Percentiles rank a stretch among this genome's conserved stretches.
These are phyloP conservation scores for Drosophila subsilvestris DNA, from an alignment of 2,888 invertebrate species.

Conservation along the genomic window DNA sequence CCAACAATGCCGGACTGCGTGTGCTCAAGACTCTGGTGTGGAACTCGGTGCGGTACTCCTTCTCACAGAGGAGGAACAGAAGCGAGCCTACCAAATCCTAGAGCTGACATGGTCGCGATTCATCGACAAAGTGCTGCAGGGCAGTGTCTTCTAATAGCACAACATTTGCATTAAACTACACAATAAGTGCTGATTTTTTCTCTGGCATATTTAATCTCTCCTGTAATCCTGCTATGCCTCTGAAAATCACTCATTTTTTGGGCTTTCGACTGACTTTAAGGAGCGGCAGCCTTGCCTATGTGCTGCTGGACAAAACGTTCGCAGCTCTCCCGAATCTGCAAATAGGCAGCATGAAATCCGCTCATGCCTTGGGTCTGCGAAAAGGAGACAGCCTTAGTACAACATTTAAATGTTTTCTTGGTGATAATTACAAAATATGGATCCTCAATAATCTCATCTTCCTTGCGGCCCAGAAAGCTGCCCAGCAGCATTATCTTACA, in stretches of 20 bases:
- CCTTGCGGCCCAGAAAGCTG: conserved; percentile 89
- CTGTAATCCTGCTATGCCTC: no score
- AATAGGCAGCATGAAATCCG: conserved; percentile 72
- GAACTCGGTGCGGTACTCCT: conserved; percentile 86
- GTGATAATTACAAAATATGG: conserved; percentile 92
- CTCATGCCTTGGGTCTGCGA: conserved; percentile 75
- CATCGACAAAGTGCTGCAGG: conserved; percentile 71
- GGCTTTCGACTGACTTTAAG: no score
- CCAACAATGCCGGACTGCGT: conserved; percentile 86
- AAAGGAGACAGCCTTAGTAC: not conserved
- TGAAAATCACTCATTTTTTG: no score
- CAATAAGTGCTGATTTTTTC: not conserved
- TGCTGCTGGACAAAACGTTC: conserved; percentile 58
- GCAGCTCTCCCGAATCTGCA: conserved; percentile 75
- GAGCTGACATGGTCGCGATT: conserved; percentile 78
- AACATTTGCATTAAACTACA: conserved; percentile 2
- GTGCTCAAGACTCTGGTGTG: conserved; percentile 87
- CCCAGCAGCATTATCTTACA: conserved; percentile 92
- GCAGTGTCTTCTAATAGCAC: conserved; percentile 60
- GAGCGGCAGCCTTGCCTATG: not conserved
- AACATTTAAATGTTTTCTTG: not conserved
- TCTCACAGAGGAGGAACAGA: conserved; percentile 65
- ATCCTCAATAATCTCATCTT: conserved; percentile 91
- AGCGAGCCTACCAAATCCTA: conserved; percentile 64
- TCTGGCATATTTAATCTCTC: no score